Conservation (phyloP, 2,888 invertebrate species). For the Drosophila prolongata region DNA sequence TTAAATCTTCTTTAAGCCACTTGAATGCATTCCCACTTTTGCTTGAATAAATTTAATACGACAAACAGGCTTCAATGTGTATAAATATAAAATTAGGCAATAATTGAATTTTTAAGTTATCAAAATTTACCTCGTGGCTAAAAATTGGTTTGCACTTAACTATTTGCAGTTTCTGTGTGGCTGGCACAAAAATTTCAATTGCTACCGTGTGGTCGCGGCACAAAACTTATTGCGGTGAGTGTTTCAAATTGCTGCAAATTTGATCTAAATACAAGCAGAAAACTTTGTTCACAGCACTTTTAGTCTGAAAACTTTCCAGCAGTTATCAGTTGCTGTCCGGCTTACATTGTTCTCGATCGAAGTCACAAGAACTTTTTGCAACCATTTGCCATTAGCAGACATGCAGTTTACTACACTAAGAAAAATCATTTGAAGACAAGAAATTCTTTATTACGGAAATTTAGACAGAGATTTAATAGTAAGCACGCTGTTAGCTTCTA, state of each 20-base stretch:
- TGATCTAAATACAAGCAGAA: slow-evolving; percentile 43
- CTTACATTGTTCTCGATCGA: slow-evolving; percentile 30
- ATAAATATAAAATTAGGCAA: neutral
- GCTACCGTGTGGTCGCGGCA: neutral
- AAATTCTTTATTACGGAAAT: neutral
- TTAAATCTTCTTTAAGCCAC: neutral
- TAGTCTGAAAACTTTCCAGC: slow-evolving; percentile 35
- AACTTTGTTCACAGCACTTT: slow-evolving; percentile 52
- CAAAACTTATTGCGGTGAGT: slow-evolving; percentile 44
- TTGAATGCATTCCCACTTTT: neutral
- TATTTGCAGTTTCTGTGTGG: neutral
- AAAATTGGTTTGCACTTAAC: slow-evolving; percentile 1
- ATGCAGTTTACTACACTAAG: slow-evolving; percentile 27
- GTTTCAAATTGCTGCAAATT: slow-evolving; percentile 45
- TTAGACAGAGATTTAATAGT: no score
- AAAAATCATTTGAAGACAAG: neutral
- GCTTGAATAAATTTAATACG: no score
- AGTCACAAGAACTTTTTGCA: slow-evolving; percentile 26
- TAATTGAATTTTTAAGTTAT: neutral
- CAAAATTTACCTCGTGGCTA: no score
- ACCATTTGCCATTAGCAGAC: slow-evolving; percentile 62
- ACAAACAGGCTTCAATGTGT: neutral
- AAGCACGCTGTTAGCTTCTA: no score
- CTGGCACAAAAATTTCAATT: slow-evolving; percentile 3
- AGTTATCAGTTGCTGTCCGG: slow-evolving; percentile 47